Evolutionary conservation across 2,888 invertebrate species (phyloP), one percentile per base, ranked within the genome.

Genomic region (Caradrina kadenii): DNA sequence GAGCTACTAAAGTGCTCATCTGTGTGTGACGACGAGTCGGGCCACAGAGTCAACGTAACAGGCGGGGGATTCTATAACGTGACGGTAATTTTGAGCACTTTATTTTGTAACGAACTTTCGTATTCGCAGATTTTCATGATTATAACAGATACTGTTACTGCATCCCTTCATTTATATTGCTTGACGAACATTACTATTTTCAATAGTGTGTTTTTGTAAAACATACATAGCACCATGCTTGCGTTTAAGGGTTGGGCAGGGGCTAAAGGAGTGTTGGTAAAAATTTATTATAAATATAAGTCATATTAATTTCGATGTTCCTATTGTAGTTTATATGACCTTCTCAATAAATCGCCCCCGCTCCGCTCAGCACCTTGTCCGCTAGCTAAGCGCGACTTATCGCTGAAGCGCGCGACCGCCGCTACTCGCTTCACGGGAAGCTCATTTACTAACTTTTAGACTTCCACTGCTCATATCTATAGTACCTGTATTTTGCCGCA

Each of bases 401-500:
- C 79, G 61, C 39, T 13, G 63, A 17, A 62, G 61, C 76, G 59
- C 17, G 42, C 19, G 60, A 22, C 22, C 48, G 22, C 42, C 45
- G 22, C 50, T 3, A 42, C 58, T 73, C 68, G 58, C 39, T 68
- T 42, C 58, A 62, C 63, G 54, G 73, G 79, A 79, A 77, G 74
- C 69, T 79, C 61, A 59, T 79, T 62, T 69, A 63, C 54, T 19
- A 68, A 76, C 68, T 73, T 73, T 77, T 73, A 53, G 67, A 76
- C 31, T 61, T 67, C 39, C 19, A 64, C 48, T 53, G 39, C 52
- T 21, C 56, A 58, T 50, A 63, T 73, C 50, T 64, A 26, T 52
- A 48, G 0, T 7, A 48, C 6, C 17, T n/a, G 19, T 35, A 22
- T 45, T 2, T 19, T 48, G 22, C 8, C 19, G 19, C 31, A 5